Conservation (phyloP, 2,797 vertebrate species). For the Natrix natrix region DNA sequence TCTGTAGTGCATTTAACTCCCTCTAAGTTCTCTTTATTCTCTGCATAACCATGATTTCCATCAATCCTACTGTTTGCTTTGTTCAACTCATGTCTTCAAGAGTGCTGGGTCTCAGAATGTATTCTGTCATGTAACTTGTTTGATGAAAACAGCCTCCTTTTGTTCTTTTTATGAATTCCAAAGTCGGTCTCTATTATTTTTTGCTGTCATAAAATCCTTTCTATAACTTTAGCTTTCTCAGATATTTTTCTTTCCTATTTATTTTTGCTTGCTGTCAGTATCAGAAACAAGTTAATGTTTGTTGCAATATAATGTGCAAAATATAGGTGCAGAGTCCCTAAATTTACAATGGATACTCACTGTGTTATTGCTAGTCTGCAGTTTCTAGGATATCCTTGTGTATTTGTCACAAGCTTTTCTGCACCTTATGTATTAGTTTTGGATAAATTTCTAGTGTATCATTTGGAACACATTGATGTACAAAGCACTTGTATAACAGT, state of each 20-base stretch:
- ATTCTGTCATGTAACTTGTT: neutral
- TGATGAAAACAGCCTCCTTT: neutral
- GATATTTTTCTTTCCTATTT: neutral
- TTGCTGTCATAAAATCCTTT: neutral
- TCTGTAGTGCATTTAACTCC: neutral
- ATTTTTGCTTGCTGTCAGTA: neutral
- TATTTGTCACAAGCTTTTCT: neutral
- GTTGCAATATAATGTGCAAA: neutral
- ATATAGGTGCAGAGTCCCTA: neutral
- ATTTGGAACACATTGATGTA: neutral
- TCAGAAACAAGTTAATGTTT: neutral
- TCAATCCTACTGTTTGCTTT: neutral
- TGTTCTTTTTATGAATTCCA: neutral
- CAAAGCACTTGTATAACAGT: neutral
- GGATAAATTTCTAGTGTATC: neutral
- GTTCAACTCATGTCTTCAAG: too few species aligned
- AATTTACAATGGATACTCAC: too few species aligned
- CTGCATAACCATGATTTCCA: neutral
- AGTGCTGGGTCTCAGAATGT: neutral
- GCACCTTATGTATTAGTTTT: neutral
- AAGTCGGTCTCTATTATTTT: neutral
- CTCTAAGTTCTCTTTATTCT: neutral
- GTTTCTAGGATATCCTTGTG: neutral
- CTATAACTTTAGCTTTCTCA: neutral
- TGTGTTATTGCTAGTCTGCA: neutral